Evolutionary conservation across 2,797 vertebrate genomes (phyloP).

Genomic region (Knipowitschia caucasica): DNA sequence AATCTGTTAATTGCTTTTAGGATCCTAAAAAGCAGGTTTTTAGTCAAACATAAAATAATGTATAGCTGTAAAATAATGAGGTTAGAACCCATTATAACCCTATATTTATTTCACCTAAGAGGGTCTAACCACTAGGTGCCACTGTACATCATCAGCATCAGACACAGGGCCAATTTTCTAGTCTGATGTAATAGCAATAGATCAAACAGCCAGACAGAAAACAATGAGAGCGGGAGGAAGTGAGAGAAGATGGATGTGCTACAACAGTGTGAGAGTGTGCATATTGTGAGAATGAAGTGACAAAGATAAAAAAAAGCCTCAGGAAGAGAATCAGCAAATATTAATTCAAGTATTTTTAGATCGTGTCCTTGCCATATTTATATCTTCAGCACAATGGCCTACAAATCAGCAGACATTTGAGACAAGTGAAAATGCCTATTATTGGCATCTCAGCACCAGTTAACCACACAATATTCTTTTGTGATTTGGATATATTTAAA

Average conservation of each 20-base stretch:
- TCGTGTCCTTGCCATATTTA: conserved; percentile 26
- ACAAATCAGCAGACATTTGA: conserved; percentile 40
- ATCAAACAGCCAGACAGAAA: conserved; percentile 47
- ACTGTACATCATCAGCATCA: conserved; percentile 46
- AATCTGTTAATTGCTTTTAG: background rate
- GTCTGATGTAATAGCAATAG: conserved; percentile 71
- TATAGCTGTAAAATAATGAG: conserved; percentile 13
- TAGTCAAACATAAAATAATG: too few relatives aligned
- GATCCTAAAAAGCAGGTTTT: background rate
- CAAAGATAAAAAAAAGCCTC: conserved; percentile 41
- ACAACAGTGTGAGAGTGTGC: conserved; percentile 13
- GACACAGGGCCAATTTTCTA: conserved; percentile 44
- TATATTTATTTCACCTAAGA: conserved; percentile 27
- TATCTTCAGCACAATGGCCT: conserved; percentile 4
- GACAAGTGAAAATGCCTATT: conserved; percentile 11
- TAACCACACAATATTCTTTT: conserved; percentile 23
- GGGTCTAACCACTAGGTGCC: conserved; percentile 68
- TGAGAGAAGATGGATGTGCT: conserved; percentile 12
- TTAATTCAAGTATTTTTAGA: conserved; percentile 42
- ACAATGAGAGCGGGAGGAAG: conserved; percentile 34
- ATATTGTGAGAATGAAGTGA: conserved; percentile 15
- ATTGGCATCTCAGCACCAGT: conserved; percentile 13
- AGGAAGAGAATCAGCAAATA: conserved; percentile 33
- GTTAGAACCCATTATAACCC: conserved; percentile 16
- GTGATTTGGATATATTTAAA: background rate